These are phyloP conservation scores for Anabacerthia variegaticeps DNA, from an alignment of 2,797 vertebrate genomes.

Conservation along the genomic window DNA sequence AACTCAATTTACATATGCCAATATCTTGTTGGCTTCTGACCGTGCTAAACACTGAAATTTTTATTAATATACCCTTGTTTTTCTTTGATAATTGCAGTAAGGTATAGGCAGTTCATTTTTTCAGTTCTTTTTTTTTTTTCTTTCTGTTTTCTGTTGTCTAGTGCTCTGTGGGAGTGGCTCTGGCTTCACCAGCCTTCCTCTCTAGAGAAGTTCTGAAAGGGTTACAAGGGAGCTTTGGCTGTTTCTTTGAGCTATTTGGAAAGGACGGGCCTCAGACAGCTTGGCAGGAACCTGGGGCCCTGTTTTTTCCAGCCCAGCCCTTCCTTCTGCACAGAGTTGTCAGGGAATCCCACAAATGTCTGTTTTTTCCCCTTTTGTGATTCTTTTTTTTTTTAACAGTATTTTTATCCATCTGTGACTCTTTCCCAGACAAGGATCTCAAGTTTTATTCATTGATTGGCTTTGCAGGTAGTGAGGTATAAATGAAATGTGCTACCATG, in stretches of 20 bases:
- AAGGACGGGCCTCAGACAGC: conserved; percentile 84
- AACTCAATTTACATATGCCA: background rate
- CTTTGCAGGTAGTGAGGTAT: conserved; percentile 42
- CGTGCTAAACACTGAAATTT: background rate
- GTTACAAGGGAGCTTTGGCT: conserved; percentile 73
- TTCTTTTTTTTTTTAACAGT: conserved; percentile 74
- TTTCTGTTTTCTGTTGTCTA: background rate
- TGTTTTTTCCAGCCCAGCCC: conserved; percentile 90
- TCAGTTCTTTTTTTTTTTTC: background rate
- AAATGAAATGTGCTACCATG: background rate
- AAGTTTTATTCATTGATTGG: conserved; percentile 59
- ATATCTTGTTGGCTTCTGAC: background rate
- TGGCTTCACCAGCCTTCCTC: background rate
- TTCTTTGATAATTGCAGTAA: background rate
- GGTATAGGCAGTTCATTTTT: background rate
- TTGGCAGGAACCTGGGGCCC: conserved; percentile 84
- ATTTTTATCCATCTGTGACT: conserved; percentile 68
- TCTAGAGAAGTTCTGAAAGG: conserved; percentile 62
- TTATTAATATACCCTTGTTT: background rate
- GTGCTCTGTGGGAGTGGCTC: background rate
- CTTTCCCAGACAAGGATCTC: conserved; percentile 43
- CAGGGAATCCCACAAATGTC: conserved; percentile 91
- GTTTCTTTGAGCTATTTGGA: conserved; percentile 76
- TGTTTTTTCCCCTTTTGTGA: conserved; percentile 78
- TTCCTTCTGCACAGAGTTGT: conserved; percentile 88